These are phyloP conservation scores for Paradoxurus hermaphroditus DNA, from an alignment of 2,113 vertebrate species.

Conservation along the genomic window DNA sequence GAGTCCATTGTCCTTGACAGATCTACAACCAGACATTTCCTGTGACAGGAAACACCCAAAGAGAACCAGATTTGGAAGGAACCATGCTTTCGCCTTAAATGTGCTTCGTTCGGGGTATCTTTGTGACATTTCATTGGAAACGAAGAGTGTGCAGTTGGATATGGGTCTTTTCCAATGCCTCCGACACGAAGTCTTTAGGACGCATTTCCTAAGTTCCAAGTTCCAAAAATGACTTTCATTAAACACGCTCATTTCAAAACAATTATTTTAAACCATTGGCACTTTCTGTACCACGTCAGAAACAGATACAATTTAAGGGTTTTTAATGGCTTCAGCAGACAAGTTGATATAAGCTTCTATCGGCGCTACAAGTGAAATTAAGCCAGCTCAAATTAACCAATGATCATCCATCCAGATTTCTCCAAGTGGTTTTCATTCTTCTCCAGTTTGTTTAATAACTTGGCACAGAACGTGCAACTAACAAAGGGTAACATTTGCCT, in stretches of 20 bases:
- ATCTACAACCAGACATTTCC: neutral
- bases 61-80: neutral
- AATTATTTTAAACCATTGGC: conserved; percentile 44
- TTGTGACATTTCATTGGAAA: neutral
- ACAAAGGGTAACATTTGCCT: neutral
- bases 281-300: conserved; percentile 3
- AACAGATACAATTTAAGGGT: conserved; percentile 29
- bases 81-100: neutral
- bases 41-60: neutral
- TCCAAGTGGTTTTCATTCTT: conserved; percentile 22
- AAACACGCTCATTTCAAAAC: conserved; percentile 31
- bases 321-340: conserved; percentile 36
- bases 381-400: neutral
- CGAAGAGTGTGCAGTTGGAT: neutral
- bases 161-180: neutral
- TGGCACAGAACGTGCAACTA: neutral
- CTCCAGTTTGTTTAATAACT: neutral
- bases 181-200: neutral
- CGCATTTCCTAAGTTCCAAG: conserved; percentile 36
- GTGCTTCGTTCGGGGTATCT: neutral
- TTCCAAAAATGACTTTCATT: conserved; percentile 38
- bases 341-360: neutral
- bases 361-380: neutral
- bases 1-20: neutral
- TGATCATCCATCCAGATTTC: neutral